These are phyloP conservation scores for Cryptus armator DNA, from an alignment of 2,888 invertebrate genomes.

Conservation along the genomic window DNA sequence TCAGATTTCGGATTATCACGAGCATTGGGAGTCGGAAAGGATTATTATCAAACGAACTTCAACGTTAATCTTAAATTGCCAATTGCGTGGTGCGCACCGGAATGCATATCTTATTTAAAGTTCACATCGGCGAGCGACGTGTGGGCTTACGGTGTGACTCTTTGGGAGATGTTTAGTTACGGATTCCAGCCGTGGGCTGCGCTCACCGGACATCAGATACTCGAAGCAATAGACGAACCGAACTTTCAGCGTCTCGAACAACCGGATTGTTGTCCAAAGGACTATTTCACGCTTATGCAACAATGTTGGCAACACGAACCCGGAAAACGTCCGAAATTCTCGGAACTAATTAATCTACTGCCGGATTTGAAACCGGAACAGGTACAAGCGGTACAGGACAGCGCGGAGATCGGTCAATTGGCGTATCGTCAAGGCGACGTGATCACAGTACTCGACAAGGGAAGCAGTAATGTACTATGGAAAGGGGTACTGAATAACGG, in stretches of 20 bases:
- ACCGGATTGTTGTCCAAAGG: constrained; percentile 97
- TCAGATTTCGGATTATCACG: constrained; percentile 99
- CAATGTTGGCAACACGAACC: constrained; percentile 99
- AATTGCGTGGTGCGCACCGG: constrained; percentile 99
- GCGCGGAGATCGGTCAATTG: constrained; percentile 90
- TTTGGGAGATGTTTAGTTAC: constrained; percentile 99
- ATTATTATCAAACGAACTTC: constrained; percentile 99
- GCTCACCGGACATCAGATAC: constrained; percentile 96
- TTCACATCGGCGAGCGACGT: constrained; percentile 99
- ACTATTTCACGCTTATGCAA: constrained; percentile 96
- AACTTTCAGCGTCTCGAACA: constrained; percentile 95
- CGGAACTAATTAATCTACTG: constrained; percentile 92
- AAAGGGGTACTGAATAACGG: constrained; percentile 96
- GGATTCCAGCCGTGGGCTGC: constrained; percentile 99
- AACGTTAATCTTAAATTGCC: constrained; percentile 98
- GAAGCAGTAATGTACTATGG: constrained; percentile 89
- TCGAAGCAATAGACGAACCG: constrained; percentile 98
- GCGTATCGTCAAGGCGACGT: constrained; percentile 95
- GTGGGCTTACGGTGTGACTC: constrained; percentile 99
- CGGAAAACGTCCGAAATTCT: constrained; percentile 94
- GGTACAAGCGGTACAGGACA: constrained; percentile 92
- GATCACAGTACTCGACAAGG: constrained; percentile 96
- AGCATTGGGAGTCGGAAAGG: constrained; percentile 98
- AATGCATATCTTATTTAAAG: constrained; percentile 97
- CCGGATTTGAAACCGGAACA: constrained; percentile 96